Evolutionary conservation across 1,140 invertebrate species (phyloP), one percentile per base, ranked within the genome.

Genomic region (Aphaenogaster ashmeadi): DNA sequence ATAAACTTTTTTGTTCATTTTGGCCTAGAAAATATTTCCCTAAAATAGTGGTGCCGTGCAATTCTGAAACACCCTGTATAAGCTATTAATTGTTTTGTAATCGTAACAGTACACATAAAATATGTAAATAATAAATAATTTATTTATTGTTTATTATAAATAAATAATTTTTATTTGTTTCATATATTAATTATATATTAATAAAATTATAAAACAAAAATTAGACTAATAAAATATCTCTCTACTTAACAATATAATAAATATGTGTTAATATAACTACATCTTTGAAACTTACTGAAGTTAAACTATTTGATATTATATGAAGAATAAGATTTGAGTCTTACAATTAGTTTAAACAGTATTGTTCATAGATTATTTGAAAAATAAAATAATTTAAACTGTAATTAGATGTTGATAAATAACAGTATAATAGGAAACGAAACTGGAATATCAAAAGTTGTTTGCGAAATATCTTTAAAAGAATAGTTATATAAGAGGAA

Each of bases 341-440:
- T 33, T 3, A 27, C 27, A 27, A 27, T 27, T 27, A 50, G 21
- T 15, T 50, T 71, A 71, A 33, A 71, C 3, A 3, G 50, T 33
- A 71, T 18, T 9, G 44, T 6, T 50, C 15, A 47, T 5, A 2
- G 15, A 50, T 50, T 27, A 8, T n/a, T 67, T 27, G 27, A 15
- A 44, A 33, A 72, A 74, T 9, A 56, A 44, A 77, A 15, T 60
- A 58, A 77, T 77, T 27, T 15, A 60, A 41, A 41, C 18, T 77
- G n/a, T 41, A 38, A 75, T 56, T 27, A 75, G 15, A 69, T 54
- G 33, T n/a, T 3, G 13, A 33, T 54, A 1, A 27, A 64, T 18
- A 18, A 64, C 1, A 33, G 41, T 18, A 27, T 5, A n/a, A 50
- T 0, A 11, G 3, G 3, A 21, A 21, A 4, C 3, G 36, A 33